phyloP scores from a whole-genome alignment of 2,888 invertebrate species.

The Smittia sp. region DNA sequence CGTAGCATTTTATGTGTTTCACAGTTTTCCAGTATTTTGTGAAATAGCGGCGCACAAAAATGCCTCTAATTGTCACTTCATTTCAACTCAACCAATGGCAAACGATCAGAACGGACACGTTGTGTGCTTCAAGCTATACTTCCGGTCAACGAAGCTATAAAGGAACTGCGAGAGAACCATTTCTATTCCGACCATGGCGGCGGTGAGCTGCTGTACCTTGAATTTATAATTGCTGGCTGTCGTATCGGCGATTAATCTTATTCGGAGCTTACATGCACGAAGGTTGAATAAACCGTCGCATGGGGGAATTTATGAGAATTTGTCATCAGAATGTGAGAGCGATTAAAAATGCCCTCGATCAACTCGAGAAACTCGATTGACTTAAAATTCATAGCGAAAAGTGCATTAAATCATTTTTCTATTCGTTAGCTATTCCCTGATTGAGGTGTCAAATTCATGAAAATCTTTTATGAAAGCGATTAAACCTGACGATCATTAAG shows the following conservation, averaged over 20 bases:
- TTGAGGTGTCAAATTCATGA: constrained; percentile 32
- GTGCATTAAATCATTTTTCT: not conserved
- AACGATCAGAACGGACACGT: constrained; percentile 27
- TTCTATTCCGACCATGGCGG: constrained; percentile 6
- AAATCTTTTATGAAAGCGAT: constrained; percentile 20
- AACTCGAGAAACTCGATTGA: not conserved
- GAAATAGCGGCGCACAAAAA: constrained; percentile 14
- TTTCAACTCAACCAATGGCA: constrained; percentile 35
- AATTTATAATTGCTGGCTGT: constrained; percentile 30
- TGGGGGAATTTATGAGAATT: not conserved
- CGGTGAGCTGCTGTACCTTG: constrained; percentile 17
- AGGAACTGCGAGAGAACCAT: constrained; percentile 36
- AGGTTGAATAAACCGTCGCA: not conserved
- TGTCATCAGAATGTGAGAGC: not conserved
- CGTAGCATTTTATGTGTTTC: constrained; percentile 9
- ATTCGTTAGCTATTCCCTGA: not conserved
- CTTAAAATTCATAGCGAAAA: not conserved
- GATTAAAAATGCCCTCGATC: not conserved
- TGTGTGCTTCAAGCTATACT: constrained; percentile 36
- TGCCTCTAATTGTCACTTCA: constrained; percentile 41
- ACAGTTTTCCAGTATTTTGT: constrained; percentile 14
- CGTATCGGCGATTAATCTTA: constrained; percentile 11
- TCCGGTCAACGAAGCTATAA: constrained; percentile 30
- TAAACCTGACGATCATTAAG: constrained; percentile 11
- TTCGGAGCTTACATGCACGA: not conserved